Evolutionary conservation across 2,113 vertebrate genomes (phyloP), one percentile per base, ranked within the genome.

Genomic region (Cyprinodon variegatus): DNA sequence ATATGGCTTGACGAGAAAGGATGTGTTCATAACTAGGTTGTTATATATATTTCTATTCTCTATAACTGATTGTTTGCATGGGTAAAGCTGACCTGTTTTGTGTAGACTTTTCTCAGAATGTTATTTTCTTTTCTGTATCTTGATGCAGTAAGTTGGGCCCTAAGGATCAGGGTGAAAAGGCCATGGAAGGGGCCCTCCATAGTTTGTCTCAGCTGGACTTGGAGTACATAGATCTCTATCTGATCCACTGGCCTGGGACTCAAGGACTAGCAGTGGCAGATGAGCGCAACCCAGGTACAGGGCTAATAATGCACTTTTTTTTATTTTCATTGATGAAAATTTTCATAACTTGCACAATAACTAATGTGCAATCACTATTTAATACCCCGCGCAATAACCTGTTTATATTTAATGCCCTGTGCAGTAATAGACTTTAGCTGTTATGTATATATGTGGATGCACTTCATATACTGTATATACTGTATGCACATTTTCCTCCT

Each of bases 201-300:
- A 96, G 95, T 70, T 75, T 96, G 81, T 71, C 90, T 15, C 86
- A 93, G 59, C 86, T 96, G 72, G 93, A 87, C 41, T 70, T 93
- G 65, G 91, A 78, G 37, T 96, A 96, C 83, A 91, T 96, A 29
- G 96, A 96, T 74, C 93, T 96, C 17, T 96, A 94, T 77, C 88
- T 96, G 43, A 92, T 96, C 79, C 96, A 96, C 86, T 96, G 95
- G 96, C 96, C 95, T 0, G 95, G 96, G 5, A 95, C 93, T 0
- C 94, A 95, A 72, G 95, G 95, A 10, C 61, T 91, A 43, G 76
- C 36, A 0, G 92, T 94, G 48, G 50, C 74, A 9, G 95, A 96
- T 77, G 43, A 81, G 8, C 82, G 74, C 7, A 96, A 96, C 78
- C 78, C 77, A 48, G 90, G 85, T 74, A 37, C 62, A 72, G 4